phyloP scores from a whole-genome alignment of 2,797 vertebrate genomes.

The Lophotriccus pileatus region DNA sequence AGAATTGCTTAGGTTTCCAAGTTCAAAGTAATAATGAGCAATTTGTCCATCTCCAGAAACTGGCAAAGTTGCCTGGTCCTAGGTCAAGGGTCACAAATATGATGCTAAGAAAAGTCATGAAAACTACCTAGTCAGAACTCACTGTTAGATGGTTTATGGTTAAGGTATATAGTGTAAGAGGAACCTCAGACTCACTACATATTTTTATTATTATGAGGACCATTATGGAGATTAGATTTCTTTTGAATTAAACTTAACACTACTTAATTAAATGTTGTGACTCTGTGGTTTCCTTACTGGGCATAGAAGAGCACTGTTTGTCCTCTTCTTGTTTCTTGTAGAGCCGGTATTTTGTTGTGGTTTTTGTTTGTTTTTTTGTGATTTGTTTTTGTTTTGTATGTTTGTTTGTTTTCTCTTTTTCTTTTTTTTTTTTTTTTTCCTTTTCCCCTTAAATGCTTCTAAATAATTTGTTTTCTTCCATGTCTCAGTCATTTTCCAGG shows the following conservation, averaged over 20 bases:
- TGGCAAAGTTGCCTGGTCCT: not conserved
- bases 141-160: not conserved
- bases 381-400: not conserved
- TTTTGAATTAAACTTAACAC: not conserved
- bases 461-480: not conserved
- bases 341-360: no score
- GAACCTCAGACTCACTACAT: not conserved
- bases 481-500: not conserved
- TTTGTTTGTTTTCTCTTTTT: no score
- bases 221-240: not conserved
- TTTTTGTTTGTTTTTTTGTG: not conserved
- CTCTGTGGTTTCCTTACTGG: not conserved
- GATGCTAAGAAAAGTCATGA: not conserved
- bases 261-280: not conserved
- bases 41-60: not conserved
- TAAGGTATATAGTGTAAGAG: not conserved
- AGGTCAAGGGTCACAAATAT: not conserved
- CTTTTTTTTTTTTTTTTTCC: no score
- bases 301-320: not conserved
- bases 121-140: not conserved
- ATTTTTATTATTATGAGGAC: not conserved
- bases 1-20: not conserved
- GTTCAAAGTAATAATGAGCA: not conserved
- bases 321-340: not conserved
- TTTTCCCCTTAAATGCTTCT: accelerated